Conservation (phyloP, 1,140 invertebrate genomes). For the Eueides isabella region DNA sequence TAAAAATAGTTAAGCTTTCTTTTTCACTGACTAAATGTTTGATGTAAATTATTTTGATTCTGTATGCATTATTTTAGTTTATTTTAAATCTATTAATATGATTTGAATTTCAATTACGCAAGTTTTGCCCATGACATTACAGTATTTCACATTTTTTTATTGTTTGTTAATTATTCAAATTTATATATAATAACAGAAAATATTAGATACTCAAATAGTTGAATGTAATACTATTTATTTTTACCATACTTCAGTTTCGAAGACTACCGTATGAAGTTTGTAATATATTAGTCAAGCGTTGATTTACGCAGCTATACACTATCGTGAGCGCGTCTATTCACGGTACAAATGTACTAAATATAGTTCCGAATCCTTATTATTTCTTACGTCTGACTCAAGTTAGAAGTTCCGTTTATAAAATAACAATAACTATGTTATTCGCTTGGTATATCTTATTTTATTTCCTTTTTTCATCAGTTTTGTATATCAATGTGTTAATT, state of each 20-base stretch:
- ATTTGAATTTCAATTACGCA: no score
- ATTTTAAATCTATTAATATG: no score
- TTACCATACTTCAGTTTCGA: constrained; percentile 29
- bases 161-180: no score
- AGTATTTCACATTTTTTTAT: no score
- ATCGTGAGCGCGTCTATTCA: constrained; percentile 77
- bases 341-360: constrained; percentile 78
- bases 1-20: constrained; percentile 12
- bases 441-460: neutral
- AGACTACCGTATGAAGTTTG: constrained; percentile 58
- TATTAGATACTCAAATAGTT: neutral
- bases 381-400: constrained; percentile 67
- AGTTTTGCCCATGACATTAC: no score
- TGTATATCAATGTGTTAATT: no score
- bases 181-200: neutral
- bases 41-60: neutral
- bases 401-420: constrained; percentile 62
- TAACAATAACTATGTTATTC: constrained; percentile 38
- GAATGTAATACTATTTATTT: neutral
- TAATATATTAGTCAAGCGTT: constrained; percentile 76
- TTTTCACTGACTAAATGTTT: neutral
- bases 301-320: constrained; percentile 69
- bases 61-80: no score
- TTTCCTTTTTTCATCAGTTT: neutral
- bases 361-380: constrained; percentile 77